phyloP scores from a whole-genome alignment of 2,113 vertebrate genomes.

The Aplodontia rufa region DNA sequence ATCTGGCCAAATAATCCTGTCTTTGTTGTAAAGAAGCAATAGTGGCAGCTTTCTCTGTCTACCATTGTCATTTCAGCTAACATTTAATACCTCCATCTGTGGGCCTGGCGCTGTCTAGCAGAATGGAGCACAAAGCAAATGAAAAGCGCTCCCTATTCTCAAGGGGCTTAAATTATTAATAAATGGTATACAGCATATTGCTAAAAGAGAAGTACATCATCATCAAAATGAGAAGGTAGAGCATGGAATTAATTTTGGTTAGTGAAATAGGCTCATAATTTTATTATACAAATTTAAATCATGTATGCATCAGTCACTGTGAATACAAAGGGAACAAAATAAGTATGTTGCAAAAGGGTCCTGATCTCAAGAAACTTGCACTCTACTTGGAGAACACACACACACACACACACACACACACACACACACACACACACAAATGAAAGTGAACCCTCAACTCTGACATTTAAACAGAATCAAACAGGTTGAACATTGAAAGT shows the following conservation, averaged over 20 bases:
- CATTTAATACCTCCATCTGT: not conserved
- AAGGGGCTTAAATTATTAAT: not conserved
- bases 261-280: not conserved
- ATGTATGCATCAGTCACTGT: not conserved
- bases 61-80: not conserved
- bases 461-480: not conserved
- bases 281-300: not conserved
- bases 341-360: not conserved
- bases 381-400: not conserved
- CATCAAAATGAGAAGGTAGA: not conserved
- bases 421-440: not conserved
- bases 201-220: not conserved
- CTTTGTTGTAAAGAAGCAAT: slow-evolving; percentile 45
- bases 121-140: not conserved
- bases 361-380: not conserved
- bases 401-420: not conserved
- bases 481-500: not conserved
- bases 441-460: not conserved
- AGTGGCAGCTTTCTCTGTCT: not conserved
- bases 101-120: no score
- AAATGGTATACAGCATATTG: not conserved
- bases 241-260: not conserved
- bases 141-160: not conserved
- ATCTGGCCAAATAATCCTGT: slow-evolving; percentile 45
- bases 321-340: not conserved